Conservation (phyloP, 2,113 vertebrate species). For the Sinocyclocheilus maitianheensis region DNA sequence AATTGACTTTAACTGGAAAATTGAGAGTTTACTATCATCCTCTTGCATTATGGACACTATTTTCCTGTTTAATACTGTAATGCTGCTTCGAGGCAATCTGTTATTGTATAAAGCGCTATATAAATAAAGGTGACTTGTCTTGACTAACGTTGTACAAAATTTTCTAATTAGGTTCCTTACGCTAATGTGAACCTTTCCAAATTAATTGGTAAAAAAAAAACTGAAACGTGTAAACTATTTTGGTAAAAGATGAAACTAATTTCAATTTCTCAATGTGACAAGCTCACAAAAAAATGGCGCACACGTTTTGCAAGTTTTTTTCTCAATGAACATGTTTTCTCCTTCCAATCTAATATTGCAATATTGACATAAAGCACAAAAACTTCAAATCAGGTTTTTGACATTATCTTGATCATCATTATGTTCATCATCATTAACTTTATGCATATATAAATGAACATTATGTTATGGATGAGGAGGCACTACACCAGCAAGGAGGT, state of each 20-base stretch:
- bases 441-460: conserved; percentile 80
- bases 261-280: neutral
- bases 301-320: conserved; percentile 58
- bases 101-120: too few relatives aligned
- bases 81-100: too few relatives aligned
- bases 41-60: too few relatives aligned
- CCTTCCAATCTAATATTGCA: conserved; percentile 75
- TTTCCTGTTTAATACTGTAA: too few relatives aligned
- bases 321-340: conserved; percentile 72
- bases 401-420: conserved; percentile 66
- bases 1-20: too few relatives aligned
- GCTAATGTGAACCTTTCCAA: neutral
- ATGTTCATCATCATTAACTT: conserved; percentile 72
- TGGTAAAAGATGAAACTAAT: neutral
- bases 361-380: conserved; percentile 76
- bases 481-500: conserved; percentile 82
- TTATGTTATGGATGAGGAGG: conserved; percentile 80
- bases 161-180: neutral
- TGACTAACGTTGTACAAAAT: neutral
- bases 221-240: neutral
- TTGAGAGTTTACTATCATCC: too few relatives aligned
- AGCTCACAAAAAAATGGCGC: conserved; percentile 43
- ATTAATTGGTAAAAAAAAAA: neutral
- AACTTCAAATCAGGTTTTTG: conserved; percentile 68
- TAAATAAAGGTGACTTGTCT: too few relatives aligned